These are phyloP conservation scores for Perca fluviatilis DNA, from an alignment of 2,113 vertebrate genomes.

Conservation along the genomic window DNA sequence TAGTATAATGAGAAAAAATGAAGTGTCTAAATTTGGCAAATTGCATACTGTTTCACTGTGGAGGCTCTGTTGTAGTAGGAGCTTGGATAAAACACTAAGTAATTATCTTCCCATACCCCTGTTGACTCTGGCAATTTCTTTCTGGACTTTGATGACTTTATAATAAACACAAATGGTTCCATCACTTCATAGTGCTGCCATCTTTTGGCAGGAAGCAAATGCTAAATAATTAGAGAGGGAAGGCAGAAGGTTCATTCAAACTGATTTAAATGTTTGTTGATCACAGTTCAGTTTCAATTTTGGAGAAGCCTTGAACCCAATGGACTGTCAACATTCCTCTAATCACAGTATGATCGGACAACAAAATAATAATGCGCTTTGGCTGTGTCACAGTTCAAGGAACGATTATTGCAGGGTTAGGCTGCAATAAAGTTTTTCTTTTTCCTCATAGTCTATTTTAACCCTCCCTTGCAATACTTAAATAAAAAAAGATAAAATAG, in stretches of 20 bases:
- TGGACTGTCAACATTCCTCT: constrained; percentile 11
- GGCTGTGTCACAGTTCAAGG: background rate
- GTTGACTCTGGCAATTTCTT: background rate
- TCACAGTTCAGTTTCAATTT: constrained; percentile 6
- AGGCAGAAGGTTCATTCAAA: too few relatives aligned
- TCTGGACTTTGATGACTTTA: background rate
- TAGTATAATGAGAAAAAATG: too few relatives aligned
- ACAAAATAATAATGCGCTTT: background rate
- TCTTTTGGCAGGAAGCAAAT: too few relatives aligned
- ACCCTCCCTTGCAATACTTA: too few relatives aligned
- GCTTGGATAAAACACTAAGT: background rate
- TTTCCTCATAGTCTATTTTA: too few relatives aligned
- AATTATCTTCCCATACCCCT: background rate
- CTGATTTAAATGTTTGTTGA: constrained; percentile 2
- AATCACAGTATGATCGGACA: background rate
- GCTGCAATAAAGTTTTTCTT: too few relatives aligned
- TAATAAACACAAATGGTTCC: background rate
- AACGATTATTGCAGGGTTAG: background rate
- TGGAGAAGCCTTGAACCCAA: background rate
- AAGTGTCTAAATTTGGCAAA: too few relatives aligned
- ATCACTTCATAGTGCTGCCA: background rate
- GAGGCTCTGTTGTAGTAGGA: too few relatives aligned
- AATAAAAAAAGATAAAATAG: too few relatives aligned
- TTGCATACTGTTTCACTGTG: background rate
- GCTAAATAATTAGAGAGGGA: too few relatives aligned